phyloP scores from a whole-genome alignment of 2,888 invertebrate genomes.

The Gortyna flavago region DNA sequence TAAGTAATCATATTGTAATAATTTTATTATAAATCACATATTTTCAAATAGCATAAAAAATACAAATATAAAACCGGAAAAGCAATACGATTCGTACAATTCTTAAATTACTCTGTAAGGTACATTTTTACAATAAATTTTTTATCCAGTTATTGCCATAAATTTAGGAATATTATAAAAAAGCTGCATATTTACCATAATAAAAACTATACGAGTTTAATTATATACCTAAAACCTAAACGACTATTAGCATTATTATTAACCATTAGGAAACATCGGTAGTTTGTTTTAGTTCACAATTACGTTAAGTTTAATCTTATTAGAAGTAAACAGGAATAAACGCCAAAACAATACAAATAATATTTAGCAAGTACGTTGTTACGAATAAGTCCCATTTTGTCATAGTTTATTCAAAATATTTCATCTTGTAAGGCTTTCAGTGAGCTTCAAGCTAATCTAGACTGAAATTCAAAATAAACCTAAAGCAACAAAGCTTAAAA shows the following conservation, averaged over 20 bases:
- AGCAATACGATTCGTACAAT: slow-evolving; percentile 68
- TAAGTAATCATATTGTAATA: slow-evolving; percentile 40
- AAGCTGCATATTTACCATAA: slow-evolving; percentile 61
- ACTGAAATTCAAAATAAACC: slow-evolving; percentile 1
- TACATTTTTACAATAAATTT: slow-evolving; percentile 59
- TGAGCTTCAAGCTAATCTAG: slow-evolving; percentile 23
- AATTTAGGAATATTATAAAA: slow-evolving; percentile 42
- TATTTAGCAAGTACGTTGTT: slow-evolving; percentile 34
- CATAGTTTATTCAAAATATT: slow-evolving; percentile 2
- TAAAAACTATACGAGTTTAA: slow-evolving; percentile 48
- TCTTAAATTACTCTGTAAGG: slow-evolving; percentile 61
- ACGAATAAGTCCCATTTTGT: slow-evolving; percentile 16
- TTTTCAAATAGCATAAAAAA: slow-evolving; percentile 48
- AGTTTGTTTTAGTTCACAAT: slow-evolving; percentile 17
- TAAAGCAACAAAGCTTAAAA: neutral
- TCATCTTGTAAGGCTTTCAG: slow-evolving; percentile 1
- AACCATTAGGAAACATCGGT: slow-evolving; percentile 9
- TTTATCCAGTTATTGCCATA: slow-evolving; percentile 61
- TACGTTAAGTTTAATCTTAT: slow-evolving; percentile 20
- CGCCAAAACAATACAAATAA: slow-evolving; percentile 51
- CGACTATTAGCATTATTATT: slow-evolving; percentile 28
- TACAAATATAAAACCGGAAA: slow-evolving; percentile 58
- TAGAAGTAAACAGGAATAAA: slow-evolving; percentile 46
- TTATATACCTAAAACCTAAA: slow-evolving; percentile 47
- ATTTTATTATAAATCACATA: slow-evolving; percentile 24